Evolutionary conservation across 1,140 invertebrate genomes (phyloP).

Genomic region (Octopus bimaculoides): DNA sequence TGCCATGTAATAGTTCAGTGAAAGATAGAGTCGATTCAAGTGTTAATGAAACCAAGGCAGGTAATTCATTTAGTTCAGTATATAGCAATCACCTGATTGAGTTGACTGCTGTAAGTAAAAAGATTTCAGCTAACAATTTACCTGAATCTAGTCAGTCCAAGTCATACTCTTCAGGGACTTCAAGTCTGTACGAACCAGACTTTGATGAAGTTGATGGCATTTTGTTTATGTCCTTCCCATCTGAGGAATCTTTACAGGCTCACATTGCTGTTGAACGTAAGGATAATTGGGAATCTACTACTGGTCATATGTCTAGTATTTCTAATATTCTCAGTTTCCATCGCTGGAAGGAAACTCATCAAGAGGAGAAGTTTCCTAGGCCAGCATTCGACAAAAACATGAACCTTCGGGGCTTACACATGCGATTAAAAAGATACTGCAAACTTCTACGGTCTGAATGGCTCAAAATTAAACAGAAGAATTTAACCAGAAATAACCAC

Average conservation of each 20-base stretch:
- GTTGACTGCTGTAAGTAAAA: no score
- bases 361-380: constrained; percentile 16
- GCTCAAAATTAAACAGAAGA: not conserved
- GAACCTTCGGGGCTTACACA: constrained; percentile 44
- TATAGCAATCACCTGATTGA: no score
- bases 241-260: constrained; percentile 39
- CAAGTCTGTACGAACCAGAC: constrained; percentile 35
- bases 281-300: constrained; percentile 33
- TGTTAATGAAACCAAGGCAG: no score
- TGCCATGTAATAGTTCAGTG: no score
- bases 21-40: no score
- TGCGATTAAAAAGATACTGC: constrained; percentile 43
- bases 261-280: constrained; percentile 45
- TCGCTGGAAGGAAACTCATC: constrained; percentile 18
- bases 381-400: constrained; percentile 26
- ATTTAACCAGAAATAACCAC: not conserved
- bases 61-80: no score
- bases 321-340: constrained; percentile 26
- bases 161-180: no score
- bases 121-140: no score
- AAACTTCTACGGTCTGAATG: constrained; percentile 29
- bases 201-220: constrained; percentile 50
- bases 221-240: constrained; percentile 48
- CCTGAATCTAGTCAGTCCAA: no score
- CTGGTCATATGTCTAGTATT: constrained; percentile 24